Conservation (phyloP, 2,888 invertebrate genomes). For the Caenorhabditis sinica region DNA sequence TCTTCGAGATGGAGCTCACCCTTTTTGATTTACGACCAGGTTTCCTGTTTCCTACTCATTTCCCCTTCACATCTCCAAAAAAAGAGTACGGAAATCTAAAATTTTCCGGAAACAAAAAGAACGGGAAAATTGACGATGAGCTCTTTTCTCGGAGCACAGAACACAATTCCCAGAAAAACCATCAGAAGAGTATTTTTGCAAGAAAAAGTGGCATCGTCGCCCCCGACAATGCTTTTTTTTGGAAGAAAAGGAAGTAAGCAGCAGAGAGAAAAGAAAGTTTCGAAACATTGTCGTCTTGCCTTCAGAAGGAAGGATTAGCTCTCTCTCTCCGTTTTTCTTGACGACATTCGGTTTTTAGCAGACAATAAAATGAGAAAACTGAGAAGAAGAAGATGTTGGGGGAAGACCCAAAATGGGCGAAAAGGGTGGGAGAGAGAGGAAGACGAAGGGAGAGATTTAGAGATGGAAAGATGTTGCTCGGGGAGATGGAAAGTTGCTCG, state of each 20-base stretch:
- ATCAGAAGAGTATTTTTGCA: conserved; percentile 22
- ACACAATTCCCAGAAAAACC: conserved; percentile 9
- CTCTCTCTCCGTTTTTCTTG: not conserved
- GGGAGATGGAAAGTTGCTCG: not conserved
- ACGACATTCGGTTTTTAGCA: conserved; percentile 3
- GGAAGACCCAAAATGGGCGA: conserved; percentile 10
- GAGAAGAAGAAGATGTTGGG: not conserved
- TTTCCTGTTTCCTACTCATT: conserved; percentile 11
- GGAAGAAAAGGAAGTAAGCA: conserved; percentile 12
- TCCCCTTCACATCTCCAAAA: not conserved
- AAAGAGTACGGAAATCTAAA: not conserved
- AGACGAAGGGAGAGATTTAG: not conserved
- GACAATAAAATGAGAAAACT: not conserved
- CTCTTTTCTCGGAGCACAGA: conserved; percentile 13
- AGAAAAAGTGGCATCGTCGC: not conserved
- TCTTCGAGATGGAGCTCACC: not conserved
- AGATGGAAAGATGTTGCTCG: not conserved
- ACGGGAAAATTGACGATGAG: conserved; percentile 33
- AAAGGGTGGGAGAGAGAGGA: not conserved
- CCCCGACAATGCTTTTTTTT: conserved; percentile 37
- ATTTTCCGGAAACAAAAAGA: conserved; percentile 17
- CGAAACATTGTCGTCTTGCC: conserved; percentile 38
- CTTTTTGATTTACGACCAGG: conserved; percentile 35
- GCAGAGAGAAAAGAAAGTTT: conserved; percentile 40
- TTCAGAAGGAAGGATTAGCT: conserved; percentile 48